A percentile compares a stretch with the other conserved stretches of the same genome.
Evolutionary conservation across 2,797 vertebrate species (phyloP).

Genomic region (Trichosurus vulpecula): DNA sequence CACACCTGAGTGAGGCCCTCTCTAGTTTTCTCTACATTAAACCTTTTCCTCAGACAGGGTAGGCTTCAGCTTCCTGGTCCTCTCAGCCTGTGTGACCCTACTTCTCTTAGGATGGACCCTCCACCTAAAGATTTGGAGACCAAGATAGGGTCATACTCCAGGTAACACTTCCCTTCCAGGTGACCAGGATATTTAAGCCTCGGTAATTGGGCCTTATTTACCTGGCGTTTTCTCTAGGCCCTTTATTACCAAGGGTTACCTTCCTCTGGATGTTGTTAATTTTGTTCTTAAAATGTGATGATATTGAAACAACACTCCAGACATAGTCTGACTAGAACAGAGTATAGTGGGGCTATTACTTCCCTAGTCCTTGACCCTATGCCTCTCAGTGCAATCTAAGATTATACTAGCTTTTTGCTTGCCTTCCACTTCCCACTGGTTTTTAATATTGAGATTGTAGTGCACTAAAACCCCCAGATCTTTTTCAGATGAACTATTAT

Average conservation of each 20-base stretch:
- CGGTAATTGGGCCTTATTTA: not conserved
- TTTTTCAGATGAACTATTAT: not conserved
- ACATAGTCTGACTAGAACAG: not conserved
- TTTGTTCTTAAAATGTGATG: not conserved
- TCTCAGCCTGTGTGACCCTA: not conserved
- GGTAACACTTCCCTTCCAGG: not conserved
- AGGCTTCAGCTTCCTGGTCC: not conserved
- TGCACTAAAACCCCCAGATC: not conserved
- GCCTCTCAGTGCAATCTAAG: not conserved
- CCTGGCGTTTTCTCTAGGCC: not conserved
- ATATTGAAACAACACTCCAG: not conserved
- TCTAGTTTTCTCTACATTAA: constrained; percentile 6
- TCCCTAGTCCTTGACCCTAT: not conserved
- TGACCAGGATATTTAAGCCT: not conserved
- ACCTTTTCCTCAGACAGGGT: not conserved
- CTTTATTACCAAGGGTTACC: not conserved
- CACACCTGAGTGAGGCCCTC: not conserved
- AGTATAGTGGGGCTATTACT: not conserved
- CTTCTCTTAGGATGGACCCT: constrained; percentile 30
- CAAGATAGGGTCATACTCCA: not conserved
- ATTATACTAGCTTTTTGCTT: not conserved
- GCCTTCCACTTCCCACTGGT: not conserved
- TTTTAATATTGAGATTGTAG: not conserved
- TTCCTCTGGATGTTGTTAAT: not conserved
- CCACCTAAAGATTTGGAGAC: not conserved